Evolutionary conservation across 2,113 vertebrate genomes (phyloP).

Genomic region (Myrmophylax atrothorax): DNA sequence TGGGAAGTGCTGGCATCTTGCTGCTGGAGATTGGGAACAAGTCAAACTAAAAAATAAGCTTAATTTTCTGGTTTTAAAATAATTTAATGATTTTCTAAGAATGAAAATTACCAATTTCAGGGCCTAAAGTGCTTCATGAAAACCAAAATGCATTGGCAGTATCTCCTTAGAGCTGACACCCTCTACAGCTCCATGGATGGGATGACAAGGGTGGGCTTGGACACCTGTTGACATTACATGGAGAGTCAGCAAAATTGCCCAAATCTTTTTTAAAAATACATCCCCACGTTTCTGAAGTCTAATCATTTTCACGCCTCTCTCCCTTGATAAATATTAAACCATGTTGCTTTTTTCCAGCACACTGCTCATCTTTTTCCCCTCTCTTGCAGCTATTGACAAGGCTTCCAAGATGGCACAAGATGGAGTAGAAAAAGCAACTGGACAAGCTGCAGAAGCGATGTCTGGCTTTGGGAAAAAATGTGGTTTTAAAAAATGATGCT

Average conservation of each 20-base stretch:
- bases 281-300: neutral
- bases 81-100: neutral
- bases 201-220: neutral
- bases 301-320: neutral
- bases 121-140: neutral
- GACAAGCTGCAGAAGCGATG: slow-evolving; percentile 49
- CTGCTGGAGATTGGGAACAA: neutral
- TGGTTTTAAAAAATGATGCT: slow-evolving; percentile 57
- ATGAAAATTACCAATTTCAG: neutral
- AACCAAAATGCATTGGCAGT: neutral
- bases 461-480: slow-evolving; percentile 60
- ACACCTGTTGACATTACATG: neutral
- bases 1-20: neutral
- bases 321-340: neutral
- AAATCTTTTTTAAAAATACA: neutral
- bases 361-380: neutral
- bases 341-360: neutral
- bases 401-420: slow-evolving; percentile 52
- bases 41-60: neutral
- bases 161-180: neutral
- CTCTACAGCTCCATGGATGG: neutral
- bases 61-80: neutral
- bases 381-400: slow-evolving; percentile 58
- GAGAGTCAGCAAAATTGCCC: neutral
- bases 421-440: slow-evolving; percentile 34